Percentiles rank a stretch among this genome's conserved stretches.
These are phyloP conservation scores for Medauroidea extradentata DNA, from an alignment of 1,140 invertebrate species.

Conservation along the genomic window DNA sequence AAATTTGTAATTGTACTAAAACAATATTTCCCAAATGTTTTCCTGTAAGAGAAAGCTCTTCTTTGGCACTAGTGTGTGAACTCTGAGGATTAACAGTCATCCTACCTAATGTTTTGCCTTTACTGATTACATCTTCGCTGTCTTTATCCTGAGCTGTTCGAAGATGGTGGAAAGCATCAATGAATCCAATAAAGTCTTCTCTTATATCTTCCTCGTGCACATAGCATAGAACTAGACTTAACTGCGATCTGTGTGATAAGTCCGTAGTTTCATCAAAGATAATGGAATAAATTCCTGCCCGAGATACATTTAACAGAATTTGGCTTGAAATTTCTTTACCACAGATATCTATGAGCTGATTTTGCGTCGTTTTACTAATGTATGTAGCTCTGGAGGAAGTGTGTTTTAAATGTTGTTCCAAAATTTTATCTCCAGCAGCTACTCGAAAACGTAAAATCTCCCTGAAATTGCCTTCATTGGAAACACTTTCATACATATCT, in stretches of 20 bases:
- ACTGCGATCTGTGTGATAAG: slow-evolving; percentile 19
- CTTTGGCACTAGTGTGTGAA: neutral
- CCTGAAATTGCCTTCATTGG: slow-evolving; percentile 26
- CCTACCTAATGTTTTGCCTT: neutral
- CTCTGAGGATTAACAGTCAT: neutral
- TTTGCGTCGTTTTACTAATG: slow-evolving; percentile 24
- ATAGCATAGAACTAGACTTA: slow-evolving; percentile 22
- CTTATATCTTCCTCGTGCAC: slow-evolving; percentile 14
- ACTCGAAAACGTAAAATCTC: slow-evolving; percentile 19
- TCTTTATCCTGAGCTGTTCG: neutral
- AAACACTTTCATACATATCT: neutral
- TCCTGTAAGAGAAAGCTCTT: slow-evolving; percentile 22
- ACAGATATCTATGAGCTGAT: slow-evolving; percentile 22
- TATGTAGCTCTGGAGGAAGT: slow-evolving; percentile 12
- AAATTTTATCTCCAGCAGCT: slow-evolving; percentile 19
- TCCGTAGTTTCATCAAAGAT: slow-evolving; percentile 25
- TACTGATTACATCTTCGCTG: neutral
- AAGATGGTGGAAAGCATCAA: slow-evolving; percentile 2
- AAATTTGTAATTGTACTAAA: slow-evolving; percentile 16
- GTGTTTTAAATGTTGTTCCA: slow-evolving; percentile 19
- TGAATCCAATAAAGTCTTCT: slow-evolving; percentile 27
- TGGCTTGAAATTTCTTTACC: slow-evolving; percentile 13
- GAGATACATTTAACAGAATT: slow-evolving; percentile 17
- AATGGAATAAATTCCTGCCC: slow-evolving; percentile 15
- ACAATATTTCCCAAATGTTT: slow-evolving; percentile 22